Evolutionary conservation across 2,113 vertebrate genomes (phyloP).

Genomic region (Heterocephalus glaber): DNA sequence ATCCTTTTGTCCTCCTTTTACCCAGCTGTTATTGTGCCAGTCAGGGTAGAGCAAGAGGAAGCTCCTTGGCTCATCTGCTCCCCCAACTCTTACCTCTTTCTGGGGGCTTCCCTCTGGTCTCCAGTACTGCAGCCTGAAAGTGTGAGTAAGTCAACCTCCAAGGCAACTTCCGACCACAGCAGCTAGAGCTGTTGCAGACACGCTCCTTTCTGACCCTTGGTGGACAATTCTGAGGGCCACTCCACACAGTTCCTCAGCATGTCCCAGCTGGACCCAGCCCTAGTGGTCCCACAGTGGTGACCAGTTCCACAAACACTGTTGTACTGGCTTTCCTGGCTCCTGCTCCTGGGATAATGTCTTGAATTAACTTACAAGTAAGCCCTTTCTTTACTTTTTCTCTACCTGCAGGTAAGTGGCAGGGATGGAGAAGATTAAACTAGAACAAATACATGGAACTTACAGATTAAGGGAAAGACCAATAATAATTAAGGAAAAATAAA

Average conservation of each 20-base stretch:
- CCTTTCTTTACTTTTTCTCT: conserved; percentile 31
- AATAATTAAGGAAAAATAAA: neutral
- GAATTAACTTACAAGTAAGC: neutral
- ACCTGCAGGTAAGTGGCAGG: neutral
- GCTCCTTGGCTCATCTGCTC: neutral
- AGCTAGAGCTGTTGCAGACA: neutral
- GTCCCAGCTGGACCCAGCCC: neutral
- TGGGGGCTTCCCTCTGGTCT: neutral
- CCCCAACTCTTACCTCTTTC: neutral
- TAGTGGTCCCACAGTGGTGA: neutral
- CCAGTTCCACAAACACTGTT: neutral
- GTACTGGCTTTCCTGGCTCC: neutral
- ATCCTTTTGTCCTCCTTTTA: neutral
- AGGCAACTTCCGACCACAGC: neutral
- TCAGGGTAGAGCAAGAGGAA: neutral
- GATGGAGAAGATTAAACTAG: conserved; percentile 10
- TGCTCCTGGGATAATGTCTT: neutral
- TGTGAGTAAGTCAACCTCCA: neutral
- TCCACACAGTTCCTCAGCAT: neutral
- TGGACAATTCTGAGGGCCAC: neutral
- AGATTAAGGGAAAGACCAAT: conserved; percentile 6
- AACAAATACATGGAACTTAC: neutral
- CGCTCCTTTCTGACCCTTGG: neutral
- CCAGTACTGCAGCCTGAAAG: neutral
- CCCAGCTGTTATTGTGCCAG: neutral